phyloP scores from a whole-genome alignment of 2,113 vertebrate species.

The Cettia cetti region DNA sequence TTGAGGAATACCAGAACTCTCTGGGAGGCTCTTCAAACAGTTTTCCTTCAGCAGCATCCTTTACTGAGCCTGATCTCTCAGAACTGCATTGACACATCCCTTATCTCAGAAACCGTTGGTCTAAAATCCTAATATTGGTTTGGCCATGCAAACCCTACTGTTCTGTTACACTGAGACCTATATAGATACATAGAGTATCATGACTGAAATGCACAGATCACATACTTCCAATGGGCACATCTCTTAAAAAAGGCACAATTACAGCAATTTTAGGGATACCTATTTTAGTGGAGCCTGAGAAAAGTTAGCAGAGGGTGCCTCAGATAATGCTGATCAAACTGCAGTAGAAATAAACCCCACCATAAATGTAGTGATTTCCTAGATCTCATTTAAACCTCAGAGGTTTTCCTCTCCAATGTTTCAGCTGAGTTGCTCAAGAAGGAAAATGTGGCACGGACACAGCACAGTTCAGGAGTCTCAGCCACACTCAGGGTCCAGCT shows the following conservation, averaged over 20 bases:
- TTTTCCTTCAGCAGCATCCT: not conserved
- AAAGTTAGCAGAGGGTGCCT: not conserved
- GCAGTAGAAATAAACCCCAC: not conserved
- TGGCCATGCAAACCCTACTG: not conserved
- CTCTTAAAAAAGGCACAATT: not conserved
- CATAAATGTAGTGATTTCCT: not conserved
- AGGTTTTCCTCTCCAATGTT: not conserved
- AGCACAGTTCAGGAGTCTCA: not conserved
- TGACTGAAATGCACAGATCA: not conserved
- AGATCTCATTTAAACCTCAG: not conserved
- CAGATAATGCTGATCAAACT: not conserved
- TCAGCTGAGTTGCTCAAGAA: not conserved
- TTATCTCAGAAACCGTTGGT: rapidly evolving
- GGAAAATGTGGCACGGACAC: not conserved
- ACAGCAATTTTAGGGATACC: not conserved
- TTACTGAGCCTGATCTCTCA: not conserved
- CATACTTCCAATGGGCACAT: not conserved
- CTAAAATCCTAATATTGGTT: not conserved
- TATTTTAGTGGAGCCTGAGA: not conserved
- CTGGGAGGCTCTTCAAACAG: not conserved
- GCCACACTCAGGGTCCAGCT: not conserved
- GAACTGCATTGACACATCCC: not conserved
- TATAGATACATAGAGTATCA: not conserved
- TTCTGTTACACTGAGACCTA: not conserved
- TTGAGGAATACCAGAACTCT: constrained; percentile 9